Conservation (phyloP, 1,140 invertebrate genomes). For the Leptinotarsa lineolata region DNA sequence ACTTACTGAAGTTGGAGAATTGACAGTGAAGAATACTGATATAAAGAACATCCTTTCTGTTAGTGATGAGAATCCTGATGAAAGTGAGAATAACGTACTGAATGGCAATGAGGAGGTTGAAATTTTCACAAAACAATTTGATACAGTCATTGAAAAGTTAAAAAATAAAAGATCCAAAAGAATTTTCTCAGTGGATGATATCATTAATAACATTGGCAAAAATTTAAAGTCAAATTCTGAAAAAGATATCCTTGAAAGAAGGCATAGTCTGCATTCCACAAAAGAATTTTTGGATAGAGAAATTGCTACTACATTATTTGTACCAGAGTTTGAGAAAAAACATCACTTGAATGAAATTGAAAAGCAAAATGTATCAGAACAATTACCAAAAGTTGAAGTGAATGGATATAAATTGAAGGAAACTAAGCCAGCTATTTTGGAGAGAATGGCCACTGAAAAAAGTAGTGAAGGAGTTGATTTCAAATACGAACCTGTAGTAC, state of each 20-base stretch:
- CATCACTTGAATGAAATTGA: background rate
- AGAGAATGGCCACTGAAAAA: conserved; percentile 12
- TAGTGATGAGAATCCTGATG: too few species aligned
- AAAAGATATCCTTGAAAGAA: background rate
- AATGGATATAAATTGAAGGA: conserved; percentile 6
- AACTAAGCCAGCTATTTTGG: background rate
- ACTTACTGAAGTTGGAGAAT: too few species aligned
- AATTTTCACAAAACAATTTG: conserved; percentile 7
- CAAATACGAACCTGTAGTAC: background rate
- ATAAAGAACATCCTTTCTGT: too few species aligned
- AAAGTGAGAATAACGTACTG: too few species aligned
- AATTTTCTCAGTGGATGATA: conserved; percentile 50
- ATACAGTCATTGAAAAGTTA: background rate
- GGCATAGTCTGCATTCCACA: background rate
- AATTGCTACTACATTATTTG: background rate
- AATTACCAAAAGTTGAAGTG: conserved; percentile 5
- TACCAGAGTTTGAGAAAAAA: too few species aligned
- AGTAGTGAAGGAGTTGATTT: background rate
- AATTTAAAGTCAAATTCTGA: conserved; percentile 26
- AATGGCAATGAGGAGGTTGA: background rate
- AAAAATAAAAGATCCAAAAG: conserved; percentile 28
- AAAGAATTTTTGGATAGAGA: conserved; percentile 33
- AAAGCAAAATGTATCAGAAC: background rate
- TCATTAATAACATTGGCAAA: conserved; percentile 44
- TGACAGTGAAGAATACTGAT: too few species aligned